Base-by-base conservation (phyloP, 2,113 vertebrate species). In the Clarias gariepinus region DNA sequence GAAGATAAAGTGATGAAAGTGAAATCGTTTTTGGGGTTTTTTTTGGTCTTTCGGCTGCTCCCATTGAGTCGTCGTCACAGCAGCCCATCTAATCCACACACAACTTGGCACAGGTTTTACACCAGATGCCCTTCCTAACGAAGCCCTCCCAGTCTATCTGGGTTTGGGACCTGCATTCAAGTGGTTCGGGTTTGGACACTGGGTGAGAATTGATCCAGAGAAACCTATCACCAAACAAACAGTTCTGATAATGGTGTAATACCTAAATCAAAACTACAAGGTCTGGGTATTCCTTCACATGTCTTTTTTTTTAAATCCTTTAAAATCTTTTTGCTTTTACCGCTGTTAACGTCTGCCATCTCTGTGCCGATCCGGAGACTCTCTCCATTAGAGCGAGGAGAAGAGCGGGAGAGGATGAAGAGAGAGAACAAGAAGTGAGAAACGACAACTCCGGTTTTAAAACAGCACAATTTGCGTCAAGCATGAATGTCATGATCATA, bases 401-500 rank as follows among this genome's bases (percentile, higher is more conserved):
- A 66, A 58, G n/a, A 36, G 57, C 12, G 47, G 58, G 69, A 53
- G 25, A n/a, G 18, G 25, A 66, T 66, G 33, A 66, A 11, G 12
- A 58, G 77, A 30, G 55, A n/a, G 36, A 47, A 47, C 13, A 18
- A 81, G 80, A 81, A 78, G 61, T 68, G 84, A 88, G 84, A 83
- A 83, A 57, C 13, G 19, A 86, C 61, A 71, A 80, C 60, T 82
- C 84, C 13, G 6, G 60, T 41, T 83, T 88, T 82, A 86, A 84
- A 89, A 74, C 55, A 89, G 66, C 85, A 86, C 63, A 25, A 53
- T 79, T 11, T 25, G 52, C 85, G 21, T 74, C 19, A 63, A 30
- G 76, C 71, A 60, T 61, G 36, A 73, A 81, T 83, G 83, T 80
- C 82, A 74, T 81, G 55, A 81, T 89, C 71, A 55, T 84, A 58